Evolutionary conservation across 1,140 invertebrate genomes (phyloP).

Genomic region (Micrasema longulum): DNA sequence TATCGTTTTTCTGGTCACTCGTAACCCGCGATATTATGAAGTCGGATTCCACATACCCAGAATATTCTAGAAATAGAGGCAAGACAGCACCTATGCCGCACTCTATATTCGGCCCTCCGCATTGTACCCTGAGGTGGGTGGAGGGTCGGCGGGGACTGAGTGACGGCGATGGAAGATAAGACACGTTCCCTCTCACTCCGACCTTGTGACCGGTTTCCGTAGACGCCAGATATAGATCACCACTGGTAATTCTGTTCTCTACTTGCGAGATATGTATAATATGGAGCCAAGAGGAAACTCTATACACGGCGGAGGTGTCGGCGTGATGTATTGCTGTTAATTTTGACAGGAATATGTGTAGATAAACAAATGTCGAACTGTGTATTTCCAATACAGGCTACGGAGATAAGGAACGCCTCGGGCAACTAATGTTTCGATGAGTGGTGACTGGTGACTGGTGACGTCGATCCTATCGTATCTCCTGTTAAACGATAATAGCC

Average conservation of each 20-base stretch:
- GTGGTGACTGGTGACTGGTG: no score
- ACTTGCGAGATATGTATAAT: conserved; percentile 26
- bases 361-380: conserved; percentile 37
- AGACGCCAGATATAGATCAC: conserved; percentile 30
- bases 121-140: background rate
- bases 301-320: conserved; percentile 29
- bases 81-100: conserved; percentile 35
- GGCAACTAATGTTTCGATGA: no score
- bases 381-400: conserved; percentile 23
- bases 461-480: no score
- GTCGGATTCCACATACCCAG: conserved; percentile 35
- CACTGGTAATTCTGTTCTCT: conserved; percentile 3
- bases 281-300: conserved; percentile 28
- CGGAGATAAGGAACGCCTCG: background rate
- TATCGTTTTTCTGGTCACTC: conserved; percentile 24
- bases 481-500: no score
- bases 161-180: conserved; percentile 35
- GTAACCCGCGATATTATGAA: conserved; percentile 16
- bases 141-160: conserved; percentile 1
- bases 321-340: conserved; percentile 26
- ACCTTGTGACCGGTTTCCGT: conserved; percentile 48
- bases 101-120: conserved; percentile 47
- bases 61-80: conserved; percentile 43
- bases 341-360: conserved; percentile 28
- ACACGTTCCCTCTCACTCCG: conserved; percentile 28